phyloP scores from a whole-genome alignment of 2,797 vertebrate genomes.

The Staurois parvus region DNA sequence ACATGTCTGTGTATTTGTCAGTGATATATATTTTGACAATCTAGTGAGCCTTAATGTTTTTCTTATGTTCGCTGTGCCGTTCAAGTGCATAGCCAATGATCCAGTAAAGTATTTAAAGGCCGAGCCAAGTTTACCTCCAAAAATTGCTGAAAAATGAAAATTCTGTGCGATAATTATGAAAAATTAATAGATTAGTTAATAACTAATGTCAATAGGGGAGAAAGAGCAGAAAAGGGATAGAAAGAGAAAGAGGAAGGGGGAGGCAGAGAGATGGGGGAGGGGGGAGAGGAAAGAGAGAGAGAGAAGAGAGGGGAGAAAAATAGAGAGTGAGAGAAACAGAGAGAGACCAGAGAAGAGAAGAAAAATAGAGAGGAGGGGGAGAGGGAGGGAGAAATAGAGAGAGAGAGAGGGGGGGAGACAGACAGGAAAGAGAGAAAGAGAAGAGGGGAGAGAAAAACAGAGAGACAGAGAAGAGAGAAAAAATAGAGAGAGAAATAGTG shows the following conservation, averaged over 20 bases:
- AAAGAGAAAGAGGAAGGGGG: background rate
- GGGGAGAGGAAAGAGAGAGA: too few relatives aligned
- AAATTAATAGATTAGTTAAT: background rate
- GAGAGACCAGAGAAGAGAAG: too few relatives aligned
- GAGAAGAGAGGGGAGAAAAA: too few relatives aligned
- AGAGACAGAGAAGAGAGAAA: too few relatives aligned
- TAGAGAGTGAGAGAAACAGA: too few relatives aligned
- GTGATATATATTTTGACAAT: conserved; percentile 63
- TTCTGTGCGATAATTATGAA: background rate
- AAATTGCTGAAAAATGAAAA: conserved; percentile 27
- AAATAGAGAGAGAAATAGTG: too few relatives aligned
- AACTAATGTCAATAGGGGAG: background rate
- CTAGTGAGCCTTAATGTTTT: conserved; percentile 62
- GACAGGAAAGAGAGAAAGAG: too few relatives aligned
- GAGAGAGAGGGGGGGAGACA: too few relatives aligned
- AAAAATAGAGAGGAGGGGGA: too few relatives aligned
- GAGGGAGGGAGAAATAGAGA: too few relatives aligned
- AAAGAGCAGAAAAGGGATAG: background rate
- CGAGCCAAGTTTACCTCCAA: conserved; percentile 29
- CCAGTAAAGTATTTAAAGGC: conserved; percentile 51
- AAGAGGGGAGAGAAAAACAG: too few relatives aligned
- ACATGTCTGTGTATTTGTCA: conserved; percentile 56
- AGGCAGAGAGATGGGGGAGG: too few relatives aligned
- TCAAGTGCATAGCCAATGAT: conserved; percentile 59
- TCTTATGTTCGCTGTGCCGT: conserved; percentile 48